Percentiles rank a stretch among this genome's conserved stretches.
These are phyloP conservation scores for Dysidea cf. avara DNA, from an alignment of 37 sponge, comb jelly and placozoan species.

Conservation along the genomic window DNA sequence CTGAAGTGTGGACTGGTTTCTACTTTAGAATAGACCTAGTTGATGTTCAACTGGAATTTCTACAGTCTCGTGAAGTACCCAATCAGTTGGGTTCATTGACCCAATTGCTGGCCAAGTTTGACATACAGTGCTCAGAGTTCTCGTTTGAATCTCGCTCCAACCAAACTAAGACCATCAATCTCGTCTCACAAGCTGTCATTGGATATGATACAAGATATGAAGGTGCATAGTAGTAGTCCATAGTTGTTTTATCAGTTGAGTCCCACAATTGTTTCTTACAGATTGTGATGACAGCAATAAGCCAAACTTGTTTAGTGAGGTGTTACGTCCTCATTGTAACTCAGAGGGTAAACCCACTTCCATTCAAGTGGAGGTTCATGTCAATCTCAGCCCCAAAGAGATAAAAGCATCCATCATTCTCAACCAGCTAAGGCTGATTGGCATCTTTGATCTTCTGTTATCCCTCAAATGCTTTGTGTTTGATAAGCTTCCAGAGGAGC, in stretches of 20 bases:
- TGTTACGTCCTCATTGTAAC: conserved; percentile 55
- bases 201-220: conserved; percentile 84
- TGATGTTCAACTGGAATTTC: conserved; percentile 71
- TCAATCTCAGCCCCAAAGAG: conserved; percentile 46
- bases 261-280: not conserved
- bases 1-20: conserved; percentile 74
- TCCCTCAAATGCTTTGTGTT: conserved; percentile 70
- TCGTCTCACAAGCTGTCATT: conserved; percentile 63
- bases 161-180: conserved; percentile 72
- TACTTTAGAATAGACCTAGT: conserved; percentile 62
- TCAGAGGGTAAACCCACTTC: not conserved
- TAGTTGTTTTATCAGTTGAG: not conserved
- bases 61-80: conserved; percentile 24
- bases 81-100: conserved; percentile 8
- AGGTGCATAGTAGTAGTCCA: conserved; percentile 43
- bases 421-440: conserved; percentile 76
- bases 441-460: conserved; percentile 71
- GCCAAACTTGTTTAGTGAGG: conserved; percentile 70
- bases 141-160: conserved; percentile 69
- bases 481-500: conserved; percentile 54
- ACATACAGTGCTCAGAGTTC: conserved; percentile 73
- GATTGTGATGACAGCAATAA: conserved; percentile 27
- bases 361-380: conserved; percentile 69
- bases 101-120: conserved; percentile 68
- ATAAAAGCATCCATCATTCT: conserved; percentile 74